A percentile compares a stretch with the other conserved stretches of the same genome.
Conservation (phyloP, 2,797 vertebrate species). For the Pitangus sulphuratus region DNA sequence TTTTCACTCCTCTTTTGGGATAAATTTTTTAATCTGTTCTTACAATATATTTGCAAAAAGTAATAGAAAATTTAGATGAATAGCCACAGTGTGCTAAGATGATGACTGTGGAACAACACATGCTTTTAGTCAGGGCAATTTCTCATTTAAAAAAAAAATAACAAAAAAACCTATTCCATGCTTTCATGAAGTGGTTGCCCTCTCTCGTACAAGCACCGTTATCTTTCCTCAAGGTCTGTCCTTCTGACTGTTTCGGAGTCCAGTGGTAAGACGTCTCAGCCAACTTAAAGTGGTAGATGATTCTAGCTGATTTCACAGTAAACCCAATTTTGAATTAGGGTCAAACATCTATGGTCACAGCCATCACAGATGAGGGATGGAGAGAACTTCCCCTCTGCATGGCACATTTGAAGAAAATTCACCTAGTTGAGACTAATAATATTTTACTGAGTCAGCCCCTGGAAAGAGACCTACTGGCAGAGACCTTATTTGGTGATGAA, state of each 20-base stretch:
- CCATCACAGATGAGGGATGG: fast-evolving
- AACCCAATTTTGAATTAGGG: background rate
- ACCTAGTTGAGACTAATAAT: background rate
- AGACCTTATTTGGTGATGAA: background rate
- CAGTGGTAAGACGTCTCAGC: background rate
- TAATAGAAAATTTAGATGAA: background rate
- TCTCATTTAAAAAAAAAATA: background rate
- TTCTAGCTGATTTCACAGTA: background rate
- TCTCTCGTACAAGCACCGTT: background rate
- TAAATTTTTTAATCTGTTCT: background rate
- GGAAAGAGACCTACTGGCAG: background rate
- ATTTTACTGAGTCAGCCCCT: background rate
- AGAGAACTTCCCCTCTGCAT: background rate
- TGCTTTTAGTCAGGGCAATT: background rate
- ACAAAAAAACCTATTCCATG: background rate
- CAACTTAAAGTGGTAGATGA: background rate
- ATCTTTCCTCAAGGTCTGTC: background rate
- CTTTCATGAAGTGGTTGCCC: background rate
- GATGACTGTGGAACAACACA: background rate
- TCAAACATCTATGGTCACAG: background rate
- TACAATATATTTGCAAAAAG: background rate
- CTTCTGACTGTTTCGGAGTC: background rate
- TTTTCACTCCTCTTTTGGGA: background rate
- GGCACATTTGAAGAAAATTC: background rate
- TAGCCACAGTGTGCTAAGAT: background rate